Evolutionary conservation across 1,140 invertebrate genomes (phyloP), one percentile per base, ranked within the genome.

Genomic region (Daktulosphaira vitifoliae): DNA sequence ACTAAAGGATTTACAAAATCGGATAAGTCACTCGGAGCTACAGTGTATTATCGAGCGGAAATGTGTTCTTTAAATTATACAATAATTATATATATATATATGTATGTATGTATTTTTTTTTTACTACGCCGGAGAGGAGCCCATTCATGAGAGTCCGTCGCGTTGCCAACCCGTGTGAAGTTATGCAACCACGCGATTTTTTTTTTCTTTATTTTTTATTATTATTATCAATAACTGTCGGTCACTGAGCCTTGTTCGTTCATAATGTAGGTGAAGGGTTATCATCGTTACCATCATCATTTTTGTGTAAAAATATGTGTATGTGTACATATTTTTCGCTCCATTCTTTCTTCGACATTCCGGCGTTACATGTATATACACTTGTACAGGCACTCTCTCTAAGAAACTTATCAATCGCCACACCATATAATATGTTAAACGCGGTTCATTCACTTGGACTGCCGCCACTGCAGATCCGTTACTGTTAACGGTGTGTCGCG

Each of bases 331-430:
- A 6, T 25, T 42, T 23, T 42, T 38, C 37, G 13, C 39, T 56
- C n/a, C 22, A 39, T 44, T 44, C 16, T 44, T 23, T 54, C 23
- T 20, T 38, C 39, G 39, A 16, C 38, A 59, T 59, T 59, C 38
- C 54, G 54, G 39, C 11, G 54, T 46, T 56, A 56, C 22, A 33
- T 33, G 11, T 11, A 33, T 20, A 42, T 29, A 23, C 22, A 22
- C 16, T 39, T 16, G 20, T 16, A 53, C 51, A 53, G 16, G 22
- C 50, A 52, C 50, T n/a, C n/a, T n/a, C n/a, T n/a, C n/a, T n/a
- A n/a, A n/a, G n/a, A 13, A 11, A 15, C 51, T 22, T 42, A 56
- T 56, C 53, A 56, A 56, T 42, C 37, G 22, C 37, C 53, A n/a
- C 29, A 42, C 33, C 18, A 20, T 25, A 42, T 13, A 16, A 22